Evolutionary conservation across 2,113 vertebrate genomes (phyloP), one percentile per base, ranked within the genome.

Genomic region (Polypterus bichir): DNA sequence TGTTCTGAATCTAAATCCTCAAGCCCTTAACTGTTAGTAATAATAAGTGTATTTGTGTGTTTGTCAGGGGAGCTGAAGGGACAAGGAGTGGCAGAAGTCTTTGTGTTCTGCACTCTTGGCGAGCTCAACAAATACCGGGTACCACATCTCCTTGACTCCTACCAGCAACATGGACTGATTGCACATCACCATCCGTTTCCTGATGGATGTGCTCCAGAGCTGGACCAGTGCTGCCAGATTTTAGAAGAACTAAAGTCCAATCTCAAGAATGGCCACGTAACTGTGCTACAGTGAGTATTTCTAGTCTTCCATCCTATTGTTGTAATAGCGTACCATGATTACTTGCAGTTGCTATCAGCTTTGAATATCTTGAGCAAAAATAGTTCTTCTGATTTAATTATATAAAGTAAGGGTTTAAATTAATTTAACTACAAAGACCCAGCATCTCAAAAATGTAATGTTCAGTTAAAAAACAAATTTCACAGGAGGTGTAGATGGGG

Each of bases 71-170:
- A 94, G 77, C 79, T 96, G 1, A 85, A 85, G 82, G 86, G 46
- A 61, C 88, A 73, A 63, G 89, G 86, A 11, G 85, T 87, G 65
- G 82, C 89, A 75, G 90, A 94, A 7, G 62, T 96, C 68, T 95
- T 95, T 79, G 89, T 96, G 65, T 84, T 96, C 69, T 94, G 90
- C 76, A 93, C 90, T 69, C 81, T 85, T 73, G 87, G 87, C 45
- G 91, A 97, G 64, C 84, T 97, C 27, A 70, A 73, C 61, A 91
- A 83, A 70, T 94, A 94, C 60, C 66, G 89, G 64, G 93, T 94
- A 1, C 91, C 91, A 45, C 85, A 84, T 68, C 82, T 97, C 49
- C 61, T 93, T 54, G 88, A 91, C 9, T 46, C 79, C 46, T 94
- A 94, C 76, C 65, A 70, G 1, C 81, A 85, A 70, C 69, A 62